Evolutionary conservation across 1,140 invertebrate genomes (phyloP).

Genomic region (Aphis gossypii): DNA sequence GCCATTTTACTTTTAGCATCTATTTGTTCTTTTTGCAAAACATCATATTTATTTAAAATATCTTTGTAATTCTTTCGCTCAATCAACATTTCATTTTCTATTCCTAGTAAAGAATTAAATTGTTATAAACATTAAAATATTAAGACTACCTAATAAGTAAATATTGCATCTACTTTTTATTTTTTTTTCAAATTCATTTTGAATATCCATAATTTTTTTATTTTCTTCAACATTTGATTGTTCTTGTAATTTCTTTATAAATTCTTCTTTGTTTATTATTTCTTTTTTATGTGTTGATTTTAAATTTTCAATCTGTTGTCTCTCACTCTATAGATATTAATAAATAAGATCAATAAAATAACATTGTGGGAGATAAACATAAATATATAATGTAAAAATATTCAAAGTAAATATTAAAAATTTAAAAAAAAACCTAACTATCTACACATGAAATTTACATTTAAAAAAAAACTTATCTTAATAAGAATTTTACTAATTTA

Average conservation of each 20-base stretch:
- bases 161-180: conserved; percentile 28
- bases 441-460: not conserved
- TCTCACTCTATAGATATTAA: conserved; percentile 9
- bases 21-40: conserved; percentile 83
- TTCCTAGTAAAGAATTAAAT: conserved; percentile 65
- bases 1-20: conserved; percentile 79
- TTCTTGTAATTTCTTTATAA: conserved; percentile 68
- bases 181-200: conserved; percentile 65
- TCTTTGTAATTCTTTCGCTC: conserved; percentile 80
- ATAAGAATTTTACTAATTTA: not conserved
- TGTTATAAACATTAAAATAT: not conserved
- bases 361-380: not conserved
- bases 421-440: not conserved
- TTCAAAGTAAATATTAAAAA: not conserved
- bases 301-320: conserved; percentile 59
- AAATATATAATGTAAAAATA: not conserved
- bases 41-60: conserved; percentile 80
- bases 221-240: conserved; percentile 68
- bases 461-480: not conserved
- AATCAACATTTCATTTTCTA: conserved; percentile 72
- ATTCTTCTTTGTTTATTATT: conserved; percentile 70
- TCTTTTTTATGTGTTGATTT: conserved; percentile 61
- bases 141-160: not conserved
- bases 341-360: not conserved
- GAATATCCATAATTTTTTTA: conserved; percentile 70